A percentile compares a stretch with the other conserved stretches of the same genome.
phyloP scores from a whole-genome alignment of 2,113 vertebrate genomes.

The Odontophorus gujanensis region DNA sequence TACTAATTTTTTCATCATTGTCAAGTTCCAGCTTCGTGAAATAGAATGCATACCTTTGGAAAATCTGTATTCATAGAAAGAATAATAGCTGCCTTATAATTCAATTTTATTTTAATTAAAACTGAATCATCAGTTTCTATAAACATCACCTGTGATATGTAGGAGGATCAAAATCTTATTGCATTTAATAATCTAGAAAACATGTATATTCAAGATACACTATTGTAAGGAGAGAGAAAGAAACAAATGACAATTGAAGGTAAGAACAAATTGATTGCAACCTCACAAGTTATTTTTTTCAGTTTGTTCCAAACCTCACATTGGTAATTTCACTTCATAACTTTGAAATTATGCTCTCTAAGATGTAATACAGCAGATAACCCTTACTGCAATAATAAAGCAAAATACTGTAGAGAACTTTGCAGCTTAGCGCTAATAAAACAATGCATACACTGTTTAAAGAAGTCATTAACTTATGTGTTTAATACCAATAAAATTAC shows the following conservation, averaged over 20 bases:
- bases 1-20: background rate
- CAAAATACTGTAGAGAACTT: background rate
- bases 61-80: slow-evolving; percentile 8
- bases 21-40: background rate
- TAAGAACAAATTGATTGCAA: background rate
- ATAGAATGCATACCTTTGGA: background rate
- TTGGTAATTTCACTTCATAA: background rate
- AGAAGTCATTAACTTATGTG: background rate
- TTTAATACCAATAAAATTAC: background rate
- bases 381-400: background rate
- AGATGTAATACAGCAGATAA: background rate
- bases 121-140: background rate
- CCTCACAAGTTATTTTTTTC: background rate
- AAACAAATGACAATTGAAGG: background rate
- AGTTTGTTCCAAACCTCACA: background rate
- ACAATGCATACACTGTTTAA: background rate
- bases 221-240: background rate
- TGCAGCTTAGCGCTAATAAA: background rate
- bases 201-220: background rate
- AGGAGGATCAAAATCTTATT: background rate
- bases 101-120: background rate
- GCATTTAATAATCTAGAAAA: background rate
- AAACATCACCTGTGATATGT: background rate
- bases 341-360: background rate
- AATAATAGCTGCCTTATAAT: background rate